Percentiles rank a stretch among this genome's conserved stretches.
phyloP scores from a whole-genome alignment of 2,797 vertebrate genomes.

The Rousettus madagascariensis region DNA sequence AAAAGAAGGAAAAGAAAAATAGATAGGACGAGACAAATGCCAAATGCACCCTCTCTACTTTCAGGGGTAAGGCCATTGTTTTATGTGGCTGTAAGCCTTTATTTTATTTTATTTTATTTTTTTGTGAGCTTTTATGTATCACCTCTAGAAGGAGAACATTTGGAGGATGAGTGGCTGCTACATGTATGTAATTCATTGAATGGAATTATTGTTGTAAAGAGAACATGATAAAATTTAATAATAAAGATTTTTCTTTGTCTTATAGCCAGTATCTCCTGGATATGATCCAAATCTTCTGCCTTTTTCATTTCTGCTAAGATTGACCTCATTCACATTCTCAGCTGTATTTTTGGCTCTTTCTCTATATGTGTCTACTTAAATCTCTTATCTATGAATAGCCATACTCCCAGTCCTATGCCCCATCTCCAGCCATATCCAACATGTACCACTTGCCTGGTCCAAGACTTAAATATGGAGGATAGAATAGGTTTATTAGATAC shows the following conservation, averaged over 20 bases:
- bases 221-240: conserved; percentile 30
- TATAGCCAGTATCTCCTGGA: not conserved
- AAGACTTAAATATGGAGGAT: not conserved
- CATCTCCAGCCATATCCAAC: not conserved
- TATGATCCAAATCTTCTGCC: conserved; percentile 13
- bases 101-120: not conserved
- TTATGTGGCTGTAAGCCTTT: not conserved
- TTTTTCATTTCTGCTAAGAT: conserved; percentile 20
- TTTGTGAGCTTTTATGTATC: not conserved
- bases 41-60: not conserved
- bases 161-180: not conserved
- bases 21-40: not conserved
- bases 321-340: not conserved
- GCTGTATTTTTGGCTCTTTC: not conserved
- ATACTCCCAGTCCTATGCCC: not conserved
- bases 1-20: not conserved
- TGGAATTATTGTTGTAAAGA: not conserved
- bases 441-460: not conserved
- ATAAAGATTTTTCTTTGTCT: not conserved
- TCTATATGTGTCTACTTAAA: not conserved
- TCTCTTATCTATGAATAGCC: not conserved
- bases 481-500: not conserved
- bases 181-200: not conserved
- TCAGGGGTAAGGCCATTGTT: not conserved
- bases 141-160: not conserved